Evolutionary conservation across 2,797 vertebrate genomes (phyloP).

Genomic region (Ptychobarbus kaznakovi): DNA sequence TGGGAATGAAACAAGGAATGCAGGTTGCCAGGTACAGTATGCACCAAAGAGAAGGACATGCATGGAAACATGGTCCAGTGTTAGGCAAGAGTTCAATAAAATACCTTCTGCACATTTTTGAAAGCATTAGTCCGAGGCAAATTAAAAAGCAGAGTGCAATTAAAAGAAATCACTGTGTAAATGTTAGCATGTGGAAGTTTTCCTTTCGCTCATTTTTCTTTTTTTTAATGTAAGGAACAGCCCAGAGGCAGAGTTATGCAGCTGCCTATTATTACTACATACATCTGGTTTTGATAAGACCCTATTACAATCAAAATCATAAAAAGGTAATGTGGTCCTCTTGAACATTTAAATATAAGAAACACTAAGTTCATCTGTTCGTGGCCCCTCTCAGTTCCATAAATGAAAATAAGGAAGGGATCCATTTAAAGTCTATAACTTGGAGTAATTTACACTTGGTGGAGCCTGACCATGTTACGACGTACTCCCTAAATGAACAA

Average conservation of each 20-base stretch:
- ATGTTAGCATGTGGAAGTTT: slow-evolving; percentile 89
- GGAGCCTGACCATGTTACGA: slow-evolving; percentile 40
- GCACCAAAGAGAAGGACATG: slow-evolving; percentile 72
- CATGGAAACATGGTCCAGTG: slow-evolving; percentile 72
- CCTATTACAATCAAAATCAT: slow-evolving; percentile 87
- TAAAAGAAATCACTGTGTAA: slow-evolving; percentile 89
- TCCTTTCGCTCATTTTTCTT: slow-evolving; percentile 70
- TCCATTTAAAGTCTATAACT: slow-evolving; percentile 53
- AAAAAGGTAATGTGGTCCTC: slow-evolving; percentile 79
- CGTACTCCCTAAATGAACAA: slow-evolving; percentile 36
- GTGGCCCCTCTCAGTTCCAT: slow-evolving; percentile 58
- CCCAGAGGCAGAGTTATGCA: slow-evolving; percentile 75
- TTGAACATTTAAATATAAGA: slow-evolving; percentile 78
- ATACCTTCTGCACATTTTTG: slow-evolving; percentile 81
- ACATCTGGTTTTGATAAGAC: slow-evolving; percentile 85
- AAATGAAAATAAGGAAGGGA: slow-evolving; percentile 65
- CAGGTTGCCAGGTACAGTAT: slow-evolving; percentile 74
- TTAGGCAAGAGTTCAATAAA: slow-evolving; percentile 83
- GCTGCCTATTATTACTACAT: slow-evolving; percentile 84
- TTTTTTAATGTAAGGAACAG: slow-evolving; percentile 78
- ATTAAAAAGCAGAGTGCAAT: slow-evolving; percentile 87
- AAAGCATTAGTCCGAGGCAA: slow-evolving; percentile 85
- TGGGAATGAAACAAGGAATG: slow-evolving; percentile 71
- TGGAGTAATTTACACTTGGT: slow-evolving; percentile 53
- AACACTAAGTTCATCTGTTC: slow-evolving; percentile 72